Evolutionary conservation across 1,140 invertebrate genomes (phyloP).

Genomic region (Eulimnadia texana): DNA sequence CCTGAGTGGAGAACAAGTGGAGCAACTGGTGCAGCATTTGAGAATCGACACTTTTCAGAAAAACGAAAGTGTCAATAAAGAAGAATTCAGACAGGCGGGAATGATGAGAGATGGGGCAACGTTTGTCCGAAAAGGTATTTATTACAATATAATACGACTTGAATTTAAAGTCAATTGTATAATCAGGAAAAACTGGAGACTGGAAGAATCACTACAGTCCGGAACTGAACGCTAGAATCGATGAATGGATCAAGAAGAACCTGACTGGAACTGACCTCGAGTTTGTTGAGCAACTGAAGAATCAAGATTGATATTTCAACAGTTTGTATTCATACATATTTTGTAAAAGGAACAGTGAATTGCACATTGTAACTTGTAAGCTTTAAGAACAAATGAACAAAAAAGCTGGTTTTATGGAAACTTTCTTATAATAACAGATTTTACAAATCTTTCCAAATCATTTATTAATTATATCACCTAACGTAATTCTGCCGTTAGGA

Average conservation of each 20-base stretch:
- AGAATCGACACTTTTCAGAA: slow-evolving; percentile 32
- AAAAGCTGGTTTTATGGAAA: too few species aligned
- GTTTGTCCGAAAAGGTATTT: slow-evolving; percentile 32
- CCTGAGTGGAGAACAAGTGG: slow-evolving; percentile 24
- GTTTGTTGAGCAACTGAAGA: slow-evolving; percentile 13
- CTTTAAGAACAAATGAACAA: too few species aligned
- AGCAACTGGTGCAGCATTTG: slow-evolving; percentile 15
- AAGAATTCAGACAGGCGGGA: slow-evolving; percentile 28
- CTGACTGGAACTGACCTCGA: slow-evolving; percentile 16
- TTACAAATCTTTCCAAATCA: too few species aligned
- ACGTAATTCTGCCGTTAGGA: too few species aligned
- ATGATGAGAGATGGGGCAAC: slow-evolving; percentile 24
- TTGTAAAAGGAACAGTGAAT: too few species aligned
- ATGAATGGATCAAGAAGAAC: slow-evolving; percentile 24
- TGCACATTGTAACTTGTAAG: too few species aligned
- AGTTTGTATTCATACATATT: too few species aligned
- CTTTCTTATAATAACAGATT: too few species aligned
- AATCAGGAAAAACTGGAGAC: slow-evolving; percentile 26
- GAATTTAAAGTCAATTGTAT: neutral
- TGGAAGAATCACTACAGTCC: slow-evolving; percentile 29
- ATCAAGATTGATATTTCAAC: too few species aligned
- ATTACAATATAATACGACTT: neutral
- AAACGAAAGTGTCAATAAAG: slow-evolving; percentile 30
- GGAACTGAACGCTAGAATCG: slow-evolving; percentile 23
- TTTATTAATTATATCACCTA: too few species aligned